Evolutionary conservation across 2,113 vertebrate species (phyloP).

Genomic region (Oreochromis niloticus): DNA sequence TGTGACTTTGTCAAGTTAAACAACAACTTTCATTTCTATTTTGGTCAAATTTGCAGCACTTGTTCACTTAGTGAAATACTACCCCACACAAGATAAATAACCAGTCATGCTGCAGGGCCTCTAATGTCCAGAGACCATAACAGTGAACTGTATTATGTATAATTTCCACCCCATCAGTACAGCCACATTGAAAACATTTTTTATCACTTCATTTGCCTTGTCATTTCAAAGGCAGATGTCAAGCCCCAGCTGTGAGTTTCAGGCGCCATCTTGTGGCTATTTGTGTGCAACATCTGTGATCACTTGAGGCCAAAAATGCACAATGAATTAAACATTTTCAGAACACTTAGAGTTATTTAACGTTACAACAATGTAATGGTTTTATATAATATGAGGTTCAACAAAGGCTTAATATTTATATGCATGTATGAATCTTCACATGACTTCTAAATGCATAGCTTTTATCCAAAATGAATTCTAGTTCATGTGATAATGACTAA

Average conservation of each 20-base stretch:
- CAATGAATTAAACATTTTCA: background rate
- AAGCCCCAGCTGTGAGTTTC: constrained; percentile 11
- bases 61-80: background rate
- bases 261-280: constrained; percentile 63
- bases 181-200: background rate
- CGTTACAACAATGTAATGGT: background rate
- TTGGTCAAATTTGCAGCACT: background rate
- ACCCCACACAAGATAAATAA: background rate
- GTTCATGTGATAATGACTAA: background rate
- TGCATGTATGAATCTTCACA: background rate
- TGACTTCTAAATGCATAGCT: background rate
- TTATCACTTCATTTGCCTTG: background rate
- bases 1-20: background rate
- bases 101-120: background rate
- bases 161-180: background rate
- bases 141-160: background rate
- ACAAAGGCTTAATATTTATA: background rate
- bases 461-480: background rate
- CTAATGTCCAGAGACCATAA: background rate
- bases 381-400: background rate
- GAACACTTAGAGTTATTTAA: background rate
- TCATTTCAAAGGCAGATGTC: background rate
- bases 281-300: background rate
- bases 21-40: background rate
- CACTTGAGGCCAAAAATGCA: background rate